A percentile compares a stretch with the other conserved stretches of the same genome.
Evolutionary conservation across 2,888 invertebrate species (phyloP).

Genomic region (Orthonychiurus folsomi): DNA sequence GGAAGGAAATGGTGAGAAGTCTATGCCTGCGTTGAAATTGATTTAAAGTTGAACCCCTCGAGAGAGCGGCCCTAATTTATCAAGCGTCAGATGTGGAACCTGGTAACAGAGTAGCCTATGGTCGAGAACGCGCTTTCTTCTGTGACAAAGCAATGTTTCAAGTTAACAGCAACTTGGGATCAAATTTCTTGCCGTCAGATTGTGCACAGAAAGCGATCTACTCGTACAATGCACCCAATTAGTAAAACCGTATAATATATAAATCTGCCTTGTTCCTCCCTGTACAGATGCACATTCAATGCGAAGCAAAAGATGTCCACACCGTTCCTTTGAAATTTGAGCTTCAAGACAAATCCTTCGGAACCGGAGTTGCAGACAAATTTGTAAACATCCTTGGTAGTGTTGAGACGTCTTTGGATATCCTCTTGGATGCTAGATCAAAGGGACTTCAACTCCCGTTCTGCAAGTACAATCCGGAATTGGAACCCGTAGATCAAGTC

Average conservation of each 20-base stretch:
- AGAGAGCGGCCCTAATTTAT: too few species aligned
- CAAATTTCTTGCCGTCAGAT: too few species aligned
- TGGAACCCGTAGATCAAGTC: not conserved
- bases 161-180: too few species aligned
- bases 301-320: not conserved
- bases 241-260: not conserved
- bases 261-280: too few species aligned
- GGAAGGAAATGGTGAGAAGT: too few species aligned
- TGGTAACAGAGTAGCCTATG: too few species aligned
- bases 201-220: too few species aligned
- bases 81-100: too few species aligned
- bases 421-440: not conserved
- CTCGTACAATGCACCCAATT: not conserved
- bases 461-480: not conserved
- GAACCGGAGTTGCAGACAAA: not conserved
- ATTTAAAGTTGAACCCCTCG: too few species aligned
- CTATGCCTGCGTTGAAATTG: too few species aligned
- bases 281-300: conserved; percentile 1
- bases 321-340: not conserved
- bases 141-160: too few species aligned
- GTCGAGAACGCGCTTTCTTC: too few species aligned
- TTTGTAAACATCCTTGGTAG: not conserved
- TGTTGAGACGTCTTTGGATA: not conserved
- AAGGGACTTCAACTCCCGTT: not conserved
- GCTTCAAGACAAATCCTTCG: not conserved